phyloP scores from a whole-genome alignment of 2,797 vertebrate genomes.

The Eptatretus atami region DNA sequence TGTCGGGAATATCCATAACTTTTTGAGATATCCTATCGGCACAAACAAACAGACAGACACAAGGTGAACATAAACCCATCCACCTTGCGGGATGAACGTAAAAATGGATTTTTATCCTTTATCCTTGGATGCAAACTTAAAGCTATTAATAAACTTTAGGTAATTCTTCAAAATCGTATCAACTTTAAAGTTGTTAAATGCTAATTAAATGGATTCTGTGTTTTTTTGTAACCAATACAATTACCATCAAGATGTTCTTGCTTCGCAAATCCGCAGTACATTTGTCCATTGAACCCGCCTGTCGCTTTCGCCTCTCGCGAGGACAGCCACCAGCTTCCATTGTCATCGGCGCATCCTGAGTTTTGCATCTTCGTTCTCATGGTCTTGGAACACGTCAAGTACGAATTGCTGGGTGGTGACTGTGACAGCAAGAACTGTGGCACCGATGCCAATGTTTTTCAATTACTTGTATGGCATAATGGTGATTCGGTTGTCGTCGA shows the following conservation, averaged over 20 bases:
- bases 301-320: constrained; percentile 41
- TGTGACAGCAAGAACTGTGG: constrained; percentile 45
- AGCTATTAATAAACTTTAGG: too few relatives aligned
- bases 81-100: too few relatives aligned
- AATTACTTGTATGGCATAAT: constrained; percentile 46
- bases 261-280: constrained; percentile 18
- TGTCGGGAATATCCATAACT: too few relatives aligned
- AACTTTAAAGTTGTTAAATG: too few relatives aligned
- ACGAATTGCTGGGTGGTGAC: constrained; percentile 71
- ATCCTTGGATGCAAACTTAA: too few relatives aligned
- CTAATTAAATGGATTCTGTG: not conserved
- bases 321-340: constrained; percentile 50
- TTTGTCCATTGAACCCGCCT: constrained; percentile 37
- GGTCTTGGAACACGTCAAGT: constrained; percentile 61
- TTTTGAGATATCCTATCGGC: too few relatives aligned
- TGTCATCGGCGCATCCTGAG: constrained; percentile 57
- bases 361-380: constrained; percentile 55
- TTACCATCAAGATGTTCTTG: accelerated
- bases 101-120: too few relatives aligned
- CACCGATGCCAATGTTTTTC: constrained; percentile 58
- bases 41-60: too few relatives aligned
- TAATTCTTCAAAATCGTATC: too few relatives aligned
- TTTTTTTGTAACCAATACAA: not conserved
- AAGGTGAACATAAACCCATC: too few relatives aligned
- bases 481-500: constrained; percentile 45